Conservation (phyloP, 2,888 invertebrate genomes). For the Epicampocera succincta region DNA sequence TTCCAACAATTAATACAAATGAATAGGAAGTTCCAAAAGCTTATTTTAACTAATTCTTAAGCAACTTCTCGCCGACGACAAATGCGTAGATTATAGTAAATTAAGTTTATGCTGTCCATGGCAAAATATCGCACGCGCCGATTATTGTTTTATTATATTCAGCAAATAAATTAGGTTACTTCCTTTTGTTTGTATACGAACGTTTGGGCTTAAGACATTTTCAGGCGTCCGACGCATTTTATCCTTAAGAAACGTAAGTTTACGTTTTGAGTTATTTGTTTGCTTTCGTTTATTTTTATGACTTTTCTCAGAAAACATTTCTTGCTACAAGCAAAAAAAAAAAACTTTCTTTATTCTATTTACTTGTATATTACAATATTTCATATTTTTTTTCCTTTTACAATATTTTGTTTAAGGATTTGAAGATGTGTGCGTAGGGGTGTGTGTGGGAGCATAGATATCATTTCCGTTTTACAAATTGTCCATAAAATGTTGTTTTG, state of each 20-base stretch:
- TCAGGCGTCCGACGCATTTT: neutral
- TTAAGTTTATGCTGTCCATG: slow-evolving; percentile 8
- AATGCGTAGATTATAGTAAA: slow-evolving; percentile 16
- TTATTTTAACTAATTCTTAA: neutral
- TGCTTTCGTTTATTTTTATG: no score
- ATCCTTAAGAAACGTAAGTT: no score
- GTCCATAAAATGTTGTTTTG: neutral
- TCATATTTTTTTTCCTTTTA: no score
- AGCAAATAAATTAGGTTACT: slow-evolving; percentile 39
- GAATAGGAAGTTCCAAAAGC: neutral
- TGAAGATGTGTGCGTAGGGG: no score
- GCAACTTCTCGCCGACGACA: neutral
- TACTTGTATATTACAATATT: no score
- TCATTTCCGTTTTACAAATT: slow-evolving; percentile 39
- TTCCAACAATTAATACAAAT: no score
- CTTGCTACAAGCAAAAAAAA: no score
- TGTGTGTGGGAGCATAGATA: neutral
- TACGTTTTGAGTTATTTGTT: no score
- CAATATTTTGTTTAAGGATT: no score
- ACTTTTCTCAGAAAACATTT: no score
- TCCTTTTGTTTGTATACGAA: slow-evolving; percentile 37
- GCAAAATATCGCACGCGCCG: slow-evolving; percentile 32
- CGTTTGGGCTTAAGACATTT: neutral
- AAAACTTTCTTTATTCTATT: no score
- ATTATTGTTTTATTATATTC: slow-evolving; percentile 49